phyloP scores from a whole-genome alignment of 1,140 invertebrate species.

The Bombus cullumanus region DNA sequence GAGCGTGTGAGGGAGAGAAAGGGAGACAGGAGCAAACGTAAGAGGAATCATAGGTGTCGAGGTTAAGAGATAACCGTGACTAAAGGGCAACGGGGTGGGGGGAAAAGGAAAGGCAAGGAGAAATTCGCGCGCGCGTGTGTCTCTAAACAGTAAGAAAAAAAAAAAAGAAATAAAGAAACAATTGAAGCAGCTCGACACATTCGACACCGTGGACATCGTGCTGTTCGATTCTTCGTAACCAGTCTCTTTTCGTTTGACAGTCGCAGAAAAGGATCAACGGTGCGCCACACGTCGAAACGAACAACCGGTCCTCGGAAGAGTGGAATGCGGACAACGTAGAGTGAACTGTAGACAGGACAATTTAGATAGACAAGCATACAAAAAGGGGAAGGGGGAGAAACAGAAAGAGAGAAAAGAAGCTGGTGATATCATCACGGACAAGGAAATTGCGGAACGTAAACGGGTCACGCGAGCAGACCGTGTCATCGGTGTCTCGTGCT shows the following conservation, averaged over 20 bases:
- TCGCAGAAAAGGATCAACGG: constrained; percentile 28
- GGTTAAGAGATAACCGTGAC: constrained; percentile 31
- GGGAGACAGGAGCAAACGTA: background rate
- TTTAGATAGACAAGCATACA: background rate
- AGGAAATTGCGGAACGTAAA: background rate
- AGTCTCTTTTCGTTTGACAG: constrained; percentile 35
- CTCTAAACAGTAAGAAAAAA: background rate
- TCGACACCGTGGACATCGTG: background rate
- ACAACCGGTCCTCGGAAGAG: constrained; percentile 4
- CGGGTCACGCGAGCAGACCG: constrained; percentile 16
- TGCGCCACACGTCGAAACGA: constrained; percentile 27
- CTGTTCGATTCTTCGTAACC: constrained; percentile 15
- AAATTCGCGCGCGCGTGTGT: constrained; percentile 10
- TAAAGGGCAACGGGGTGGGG: background rate
- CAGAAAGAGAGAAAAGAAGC: background rate
- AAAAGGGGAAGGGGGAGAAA: background rate
- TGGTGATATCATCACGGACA: background rate
- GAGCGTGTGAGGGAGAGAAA: constrained; percentile 3
- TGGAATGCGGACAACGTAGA: constrained; percentile 11
- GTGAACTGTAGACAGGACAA: constrained; percentile 11
- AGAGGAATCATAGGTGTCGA: constrained; percentile 52
- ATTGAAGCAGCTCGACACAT: background rate
- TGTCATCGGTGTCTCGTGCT: constrained; percentile 27
- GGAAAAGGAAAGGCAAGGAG: background rate
- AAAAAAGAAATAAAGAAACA: too few relatives aligned